Evolutionary conservation across 2,113 vertebrate genomes (phyloP), one percentile per base, ranked within the genome.

Genomic region (Zosterops pallidus): DNA sequence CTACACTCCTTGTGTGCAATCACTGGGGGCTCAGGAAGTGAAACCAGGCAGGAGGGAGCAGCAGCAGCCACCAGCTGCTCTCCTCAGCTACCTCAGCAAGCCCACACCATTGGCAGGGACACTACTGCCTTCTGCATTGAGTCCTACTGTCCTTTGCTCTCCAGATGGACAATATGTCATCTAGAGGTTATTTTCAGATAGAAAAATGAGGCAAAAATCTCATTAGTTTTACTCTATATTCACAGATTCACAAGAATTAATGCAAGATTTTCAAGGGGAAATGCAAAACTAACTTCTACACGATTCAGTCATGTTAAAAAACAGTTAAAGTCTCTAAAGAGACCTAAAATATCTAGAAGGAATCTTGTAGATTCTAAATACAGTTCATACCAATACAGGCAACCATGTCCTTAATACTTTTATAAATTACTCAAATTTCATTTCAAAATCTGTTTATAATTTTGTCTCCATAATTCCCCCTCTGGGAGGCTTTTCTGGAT

Each of bases 391-490:
- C 41, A 70, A 44, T 67, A 82, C 56, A 82, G 60, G 70, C 53
- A 91, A 75, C 29, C n/a, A 49, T 5, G 21, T 71, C 65, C 74
- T 91, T 82, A 91, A 91, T 84, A 53, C 44, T 92, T 91, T 91
- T 52, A 87, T 89, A 87, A 92, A 87, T 47, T 2, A n/a, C 65
- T 91, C 78, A 76, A 89, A 75, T 31, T 75, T 76, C 57, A 64
- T 84, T 89, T 95, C 37, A 56, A 87, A 94, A 84, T 91, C 74
- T 72, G 81, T 84, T 95, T 71, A 94, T 76, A 91, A 24, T 53
- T 91, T 60, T 68, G 39, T 49, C 57, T 91, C 49, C 31, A 13
- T n/a, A 93, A 87, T n/a, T n/a, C 17, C 25, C 74, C 82, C 77
- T 87, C 65, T 75, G 92, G 77, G 92, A 96, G 56, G 69, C 53